phyloP scores from a whole-genome alignment of 2,113 vertebrate species.

The Guaruba guarouba region DNA sequence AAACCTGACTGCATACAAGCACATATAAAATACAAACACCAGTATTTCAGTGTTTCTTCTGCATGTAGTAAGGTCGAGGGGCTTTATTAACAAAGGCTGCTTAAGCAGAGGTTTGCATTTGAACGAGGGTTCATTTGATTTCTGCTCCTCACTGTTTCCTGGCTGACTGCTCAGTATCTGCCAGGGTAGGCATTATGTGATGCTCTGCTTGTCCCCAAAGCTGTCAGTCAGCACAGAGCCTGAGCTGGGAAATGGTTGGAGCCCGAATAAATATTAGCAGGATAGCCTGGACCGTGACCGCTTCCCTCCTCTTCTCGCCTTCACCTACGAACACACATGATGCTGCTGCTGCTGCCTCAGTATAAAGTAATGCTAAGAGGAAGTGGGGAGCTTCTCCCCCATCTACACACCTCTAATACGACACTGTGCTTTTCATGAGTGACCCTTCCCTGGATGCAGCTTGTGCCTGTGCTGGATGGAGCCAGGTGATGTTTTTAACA shows the following conservation, averaged over 20 bases:
- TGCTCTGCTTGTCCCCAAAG: constrained; percentile 12
- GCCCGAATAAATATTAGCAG: neutral
- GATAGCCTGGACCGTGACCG: neutral
- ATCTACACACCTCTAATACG: neutral
- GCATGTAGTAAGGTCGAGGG: fast-evolving
- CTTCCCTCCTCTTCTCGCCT: neutral
- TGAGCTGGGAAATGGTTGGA: neutral
- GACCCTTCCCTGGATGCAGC: neutral
- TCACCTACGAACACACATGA: neutral
- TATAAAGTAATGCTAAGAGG: neutral
- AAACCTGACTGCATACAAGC: neutral
- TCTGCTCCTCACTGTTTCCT: neutral
- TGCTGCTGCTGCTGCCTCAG: neutral
- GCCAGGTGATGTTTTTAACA: neutral
- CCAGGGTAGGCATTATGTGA: neutral
- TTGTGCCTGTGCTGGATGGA: neutral
- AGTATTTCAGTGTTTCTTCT: neutral
- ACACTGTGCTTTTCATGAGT: neutral
- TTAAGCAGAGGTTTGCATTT: neutral
- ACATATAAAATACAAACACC: neutral
- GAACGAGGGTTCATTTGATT: neutral
- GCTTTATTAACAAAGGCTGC: neutral
- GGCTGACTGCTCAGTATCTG: constrained; percentile 5
- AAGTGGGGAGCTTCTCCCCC: neutral
- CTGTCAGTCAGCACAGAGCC: neutral